These are phyloP conservation scores for Agrotis clavis DNA, from an alignment of 2,888 invertebrate genomes.

Conservation along the genomic window DNA sequence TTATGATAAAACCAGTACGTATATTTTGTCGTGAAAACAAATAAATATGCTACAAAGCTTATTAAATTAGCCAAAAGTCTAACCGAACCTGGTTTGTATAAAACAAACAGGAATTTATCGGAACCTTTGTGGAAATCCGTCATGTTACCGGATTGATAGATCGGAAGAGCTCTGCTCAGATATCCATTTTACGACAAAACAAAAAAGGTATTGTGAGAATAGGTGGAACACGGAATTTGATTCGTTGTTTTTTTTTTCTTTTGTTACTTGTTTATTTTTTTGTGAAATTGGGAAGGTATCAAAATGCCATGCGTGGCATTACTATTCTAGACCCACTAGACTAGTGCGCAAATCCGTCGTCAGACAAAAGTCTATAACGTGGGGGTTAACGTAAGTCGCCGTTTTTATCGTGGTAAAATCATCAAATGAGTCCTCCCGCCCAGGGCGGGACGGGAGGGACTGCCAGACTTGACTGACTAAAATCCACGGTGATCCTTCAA, in stretches of 20 bases:
- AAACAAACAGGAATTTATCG: slow-evolving; percentile 14
- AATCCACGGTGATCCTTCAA: too few relatives aligned
- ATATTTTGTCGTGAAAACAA: too few relatives aligned
- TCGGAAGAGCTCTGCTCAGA: background rate
- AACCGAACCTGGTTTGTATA: background rate
- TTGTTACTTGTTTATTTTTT: slow-evolving; percentile 11
- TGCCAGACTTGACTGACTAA: too few relatives aligned
- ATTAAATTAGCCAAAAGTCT: background rate
- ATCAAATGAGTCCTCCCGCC: too few relatives aligned
- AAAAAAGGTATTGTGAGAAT: slow-evolving; percentile 31
- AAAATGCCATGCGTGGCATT: background rate
- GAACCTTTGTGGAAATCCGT: slow-evolving; percentile 20
- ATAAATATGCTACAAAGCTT: background rate
- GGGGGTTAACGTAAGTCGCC: too few relatives aligned
- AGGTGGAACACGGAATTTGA: background rate
- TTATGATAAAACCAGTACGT: too few relatives aligned
- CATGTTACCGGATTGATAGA: slow-evolving; percentile 10
- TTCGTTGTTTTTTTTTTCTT: slow-evolving; percentile 4
- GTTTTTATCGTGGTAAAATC: too few relatives aligned
- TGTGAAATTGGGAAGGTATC: background rate
- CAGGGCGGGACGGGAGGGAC: too few relatives aligned
- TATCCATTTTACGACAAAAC: slow-evolving; percentile 30
- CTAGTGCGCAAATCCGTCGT: too few relatives aligned
- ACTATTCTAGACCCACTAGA: too few relatives aligned
- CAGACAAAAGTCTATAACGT: too few relatives aligned